Evolutionary conservation across 2,888 invertebrate genomes (phyloP).

Genomic region (Liopterus haemorrhoidalis): DNA sequence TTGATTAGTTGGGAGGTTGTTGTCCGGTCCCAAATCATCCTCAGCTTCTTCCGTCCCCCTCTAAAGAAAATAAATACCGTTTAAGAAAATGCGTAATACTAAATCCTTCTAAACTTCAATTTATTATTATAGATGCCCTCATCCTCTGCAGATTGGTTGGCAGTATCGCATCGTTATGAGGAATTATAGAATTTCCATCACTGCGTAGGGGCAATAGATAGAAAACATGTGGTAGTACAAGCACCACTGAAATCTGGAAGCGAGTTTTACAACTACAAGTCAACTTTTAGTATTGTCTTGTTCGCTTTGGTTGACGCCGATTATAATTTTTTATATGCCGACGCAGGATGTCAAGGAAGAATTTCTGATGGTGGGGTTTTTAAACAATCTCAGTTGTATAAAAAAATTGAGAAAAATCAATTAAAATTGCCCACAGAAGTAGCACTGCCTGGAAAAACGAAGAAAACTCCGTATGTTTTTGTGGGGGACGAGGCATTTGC

Average conservation of each 20-base stretch:
- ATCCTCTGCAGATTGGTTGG: constrained; percentile 34
- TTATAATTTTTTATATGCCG: constrained; percentile 40
- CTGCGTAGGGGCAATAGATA: constrained; percentile 37
- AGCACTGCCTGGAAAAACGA: constrained; percentile 13
- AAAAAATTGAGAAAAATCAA: constrained; percentile 23
- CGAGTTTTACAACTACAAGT: constrained; percentile 39
- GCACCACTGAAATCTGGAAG: constrained; percentile 35
- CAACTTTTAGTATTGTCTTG: constrained; percentile 38
- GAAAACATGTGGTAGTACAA: constrained; percentile 38
- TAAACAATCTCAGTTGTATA: constrained; percentile 19
- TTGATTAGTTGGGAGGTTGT: no score
- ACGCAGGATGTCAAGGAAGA: constrained; percentile 38
- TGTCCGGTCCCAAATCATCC: no score
- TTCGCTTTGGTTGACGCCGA: constrained; percentile 41
- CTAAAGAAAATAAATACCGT: no score
- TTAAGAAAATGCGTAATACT: no score
- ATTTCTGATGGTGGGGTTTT: constrained; percentile 38
- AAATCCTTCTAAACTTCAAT: no score
- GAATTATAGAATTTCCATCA: constrained; percentile 38
- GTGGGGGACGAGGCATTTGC: constrained; percentile 33
- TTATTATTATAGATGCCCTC: constrained; percentile 33
- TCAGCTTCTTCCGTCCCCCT: no score
- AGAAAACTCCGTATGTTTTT: constrained; percentile 29
- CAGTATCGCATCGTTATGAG: constrained; percentile 32
- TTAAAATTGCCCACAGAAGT: constrained; percentile 5